Evolutionary conservation across 2,113 vertebrate species (phyloP).

Genomic region (Myiopsitta monachus): DNA sequence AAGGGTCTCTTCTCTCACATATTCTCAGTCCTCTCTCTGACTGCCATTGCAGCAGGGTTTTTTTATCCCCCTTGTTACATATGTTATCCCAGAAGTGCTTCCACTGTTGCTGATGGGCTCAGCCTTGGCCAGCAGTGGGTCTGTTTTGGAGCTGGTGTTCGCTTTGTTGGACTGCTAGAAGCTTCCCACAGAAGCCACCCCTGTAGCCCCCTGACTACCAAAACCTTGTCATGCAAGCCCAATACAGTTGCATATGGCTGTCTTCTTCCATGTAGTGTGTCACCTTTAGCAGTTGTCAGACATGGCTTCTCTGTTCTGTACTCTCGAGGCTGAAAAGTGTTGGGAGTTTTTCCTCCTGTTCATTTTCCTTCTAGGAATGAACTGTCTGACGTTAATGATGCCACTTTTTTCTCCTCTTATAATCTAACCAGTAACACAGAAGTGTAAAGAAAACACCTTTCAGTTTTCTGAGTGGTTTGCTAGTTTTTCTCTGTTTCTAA

Average conservation of each 20-base stretch:
- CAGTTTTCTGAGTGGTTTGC: not conserved
- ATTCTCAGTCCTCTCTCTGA: not conserved
- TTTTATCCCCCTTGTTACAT: not conserved
- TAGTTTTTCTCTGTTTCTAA: not conserved
- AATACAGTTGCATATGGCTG: not conserved
- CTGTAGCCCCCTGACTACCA: not conserved
- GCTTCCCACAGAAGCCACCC: not conserved
- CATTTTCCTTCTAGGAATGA: not conserved
- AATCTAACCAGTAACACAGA: not conserved
- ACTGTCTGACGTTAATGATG: not conserved
- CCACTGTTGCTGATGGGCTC: not conserved
- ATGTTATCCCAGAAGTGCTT: not conserved
- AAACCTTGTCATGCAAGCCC: not conserved
- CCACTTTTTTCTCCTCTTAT: not conserved
- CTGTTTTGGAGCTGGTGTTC: not conserved
- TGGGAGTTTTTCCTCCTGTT: not conserved
- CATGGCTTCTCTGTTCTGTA: not conserved
- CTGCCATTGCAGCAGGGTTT: not conserved
- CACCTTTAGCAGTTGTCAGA: not conserved
- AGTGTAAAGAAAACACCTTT: not conserved
- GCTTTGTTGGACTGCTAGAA: not conserved
- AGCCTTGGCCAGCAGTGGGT: not conserved
- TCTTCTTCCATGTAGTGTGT: not conserved
- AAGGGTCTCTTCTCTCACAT: not conserved
- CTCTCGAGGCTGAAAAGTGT: not conserved